A percentile compares a stretch with the other conserved stretches of the same genome.
phyloP scores from a whole-genome alignment of 2,113 vertebrate genomes.

The Promerops cafer region DNA sequence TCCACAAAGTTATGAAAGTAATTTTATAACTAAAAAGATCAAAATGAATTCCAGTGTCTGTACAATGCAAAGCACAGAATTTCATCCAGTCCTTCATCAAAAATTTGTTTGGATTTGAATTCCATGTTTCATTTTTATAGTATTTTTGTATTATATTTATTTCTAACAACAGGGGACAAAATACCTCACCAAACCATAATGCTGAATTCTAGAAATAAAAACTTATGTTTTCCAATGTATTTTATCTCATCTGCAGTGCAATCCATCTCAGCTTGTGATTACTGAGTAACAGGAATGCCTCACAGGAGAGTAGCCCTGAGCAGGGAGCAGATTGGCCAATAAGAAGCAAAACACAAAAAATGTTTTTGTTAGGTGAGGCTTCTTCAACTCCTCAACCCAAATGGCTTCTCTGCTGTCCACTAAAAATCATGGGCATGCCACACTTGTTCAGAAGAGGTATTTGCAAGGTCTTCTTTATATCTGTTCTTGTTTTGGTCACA shows the following conservation, averaged over 20 bases:
- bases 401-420: neutral
- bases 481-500: neutral
- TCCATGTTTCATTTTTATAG: neutral
- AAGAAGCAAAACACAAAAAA: neutral
- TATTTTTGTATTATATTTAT: neutral
- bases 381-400: neutral
- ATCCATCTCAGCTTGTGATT: neutral
- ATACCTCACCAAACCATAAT: neutral
- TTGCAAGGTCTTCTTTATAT: neutral
- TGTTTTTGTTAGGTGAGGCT: neutral
- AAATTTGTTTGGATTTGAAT: neutral
- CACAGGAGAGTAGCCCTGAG: neutral
- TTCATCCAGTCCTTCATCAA: neutral
- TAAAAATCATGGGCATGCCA: neutral
- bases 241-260: neutral
- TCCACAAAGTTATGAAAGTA: neutral
- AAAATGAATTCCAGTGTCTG: neutral
- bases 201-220: neutral
- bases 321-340: neutral
- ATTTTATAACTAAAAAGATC: neutral
- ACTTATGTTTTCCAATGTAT: neutral
- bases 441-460: neutral
- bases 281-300: neutral
- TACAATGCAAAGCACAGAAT: neutral
- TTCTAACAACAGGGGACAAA: neutral